Evolutionary conservation across 1,140 invertebrate genomes (phyloP), one percentile per base, ranked within the genome.

Genomic region (Thaumatotibia leucotreta): DNA sequence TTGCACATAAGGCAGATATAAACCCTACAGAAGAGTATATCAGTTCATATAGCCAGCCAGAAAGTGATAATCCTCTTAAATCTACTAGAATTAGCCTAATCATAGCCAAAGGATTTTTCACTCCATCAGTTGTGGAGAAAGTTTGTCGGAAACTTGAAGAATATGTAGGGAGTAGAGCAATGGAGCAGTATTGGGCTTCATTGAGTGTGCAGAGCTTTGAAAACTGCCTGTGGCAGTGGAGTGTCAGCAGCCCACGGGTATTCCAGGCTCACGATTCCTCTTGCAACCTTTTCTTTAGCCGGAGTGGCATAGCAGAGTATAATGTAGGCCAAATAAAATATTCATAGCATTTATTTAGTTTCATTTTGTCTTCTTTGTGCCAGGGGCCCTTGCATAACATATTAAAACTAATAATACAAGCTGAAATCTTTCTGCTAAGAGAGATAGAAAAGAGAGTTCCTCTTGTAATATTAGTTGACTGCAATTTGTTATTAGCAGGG

Each of bases 311-410:
- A 63, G 69, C 65, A 8, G 49, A 82, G 29, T 84, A 85, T 74
- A 82, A 74, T 58, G 71, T 84, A 31, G 80, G 83, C 52, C 78
- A 87, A 83, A 80, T 88, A 84, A 88, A 85, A 70, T 88, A 84
- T 83, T 79, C 82, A 70, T 88, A 76, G 39, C 20, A 45, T 27
- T 32, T 62, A n/a, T 17, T 69, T 54, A 39, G 20, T 68, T 65
- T 65, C 52, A 63, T 49, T 74, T 61, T 31, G 24, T 66, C 58
- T n/a, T n/a, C n/a, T n/a, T n/a, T n/a, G n/a, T n/a, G n/a, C n/a
- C n/a, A n/a, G n/a, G n/a, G n/a, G n/a, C n/a, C n/a, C n/a, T n/a
- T n/a, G n/a, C n/a, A n/a, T n/a, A n/a, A n/a, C n/a, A n/a, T n/a
- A n/a, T n/a, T n/a, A n/a, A n/a, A n/a, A n/a, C n/a, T n/a, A n/a